Conservation (phyloP, 2,113 vertebrate genomes). For the Capreolus pygargus region DNA sequence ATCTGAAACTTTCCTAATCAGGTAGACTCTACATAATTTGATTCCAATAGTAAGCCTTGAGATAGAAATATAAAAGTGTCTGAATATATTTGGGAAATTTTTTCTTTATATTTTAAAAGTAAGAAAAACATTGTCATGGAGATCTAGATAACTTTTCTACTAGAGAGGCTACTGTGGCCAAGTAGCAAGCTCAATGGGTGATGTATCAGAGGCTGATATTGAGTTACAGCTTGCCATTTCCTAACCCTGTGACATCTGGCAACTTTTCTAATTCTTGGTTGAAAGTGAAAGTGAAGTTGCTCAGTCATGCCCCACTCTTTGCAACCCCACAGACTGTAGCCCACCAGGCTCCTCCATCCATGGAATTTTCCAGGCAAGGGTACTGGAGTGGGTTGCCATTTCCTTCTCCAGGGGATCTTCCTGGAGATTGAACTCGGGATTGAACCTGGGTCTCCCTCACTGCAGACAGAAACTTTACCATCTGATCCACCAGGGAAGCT, state of each 20-base stretch:
- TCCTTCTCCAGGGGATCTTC: neutral
- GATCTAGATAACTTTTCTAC: neutral
- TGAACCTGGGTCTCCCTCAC: neutral
- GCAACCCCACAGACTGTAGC: neutral
- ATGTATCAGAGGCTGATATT: neutral
- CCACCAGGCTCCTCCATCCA: neutral
- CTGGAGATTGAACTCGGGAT: neutral
- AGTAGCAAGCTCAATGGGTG: neutral
- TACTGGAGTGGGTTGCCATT: neutral
- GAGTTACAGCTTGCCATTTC: neutral
- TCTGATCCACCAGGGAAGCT: neutral
- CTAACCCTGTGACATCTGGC: neutral
- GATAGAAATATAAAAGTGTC: neutral
- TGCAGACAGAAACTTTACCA: neutral
- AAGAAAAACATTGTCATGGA: neutral
- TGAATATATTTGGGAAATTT: neutral
- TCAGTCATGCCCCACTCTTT: neutral
- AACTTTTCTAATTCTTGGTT: constrained; percentile 31
- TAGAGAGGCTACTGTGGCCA: neutral
- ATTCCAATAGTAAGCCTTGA: neutral
- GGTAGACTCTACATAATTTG: neutral
- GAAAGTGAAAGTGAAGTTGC: neutral
- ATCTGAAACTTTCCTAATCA: neutral
- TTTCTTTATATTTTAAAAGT: neutral
- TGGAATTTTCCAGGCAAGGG: neutral